Percentiles rank a stretch among this genome's conserved stretches.
Conservation (phyloP, 2,113 vertebrate species). For the Lasiurus cinereus region DNA sequence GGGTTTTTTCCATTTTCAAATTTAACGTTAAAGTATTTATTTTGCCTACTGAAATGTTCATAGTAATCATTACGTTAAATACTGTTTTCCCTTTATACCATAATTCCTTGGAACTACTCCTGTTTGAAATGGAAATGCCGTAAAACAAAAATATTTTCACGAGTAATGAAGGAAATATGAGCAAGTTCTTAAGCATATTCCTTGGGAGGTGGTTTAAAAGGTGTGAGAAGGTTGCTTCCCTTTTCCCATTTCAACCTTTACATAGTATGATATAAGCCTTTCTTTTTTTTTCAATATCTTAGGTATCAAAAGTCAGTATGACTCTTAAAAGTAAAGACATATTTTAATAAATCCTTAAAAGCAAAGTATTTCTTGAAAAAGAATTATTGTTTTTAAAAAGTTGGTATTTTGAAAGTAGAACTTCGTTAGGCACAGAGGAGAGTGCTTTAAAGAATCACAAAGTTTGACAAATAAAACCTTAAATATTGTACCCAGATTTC, state of each 20-base stretch:
- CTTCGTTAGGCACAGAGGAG: constrained; percentile 23
- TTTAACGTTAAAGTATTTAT: constrained; percentile 52
- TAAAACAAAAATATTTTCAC: constrained; percentile 73
- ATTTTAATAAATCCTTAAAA: constrained; percentile 33
- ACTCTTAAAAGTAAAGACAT: constrained; percentile 34
- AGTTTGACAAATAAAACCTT: not conserved
- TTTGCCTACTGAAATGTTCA: constrained; percentile 50
- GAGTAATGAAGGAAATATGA: constrained; percentile 62
- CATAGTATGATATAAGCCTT: not conserved
- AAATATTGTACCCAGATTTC: not conserved
- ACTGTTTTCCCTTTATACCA: not conserved
- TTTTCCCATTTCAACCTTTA: not conserved
- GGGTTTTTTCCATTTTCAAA: constrained; percentile 47
- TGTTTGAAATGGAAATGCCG: constrained; percentile 66
- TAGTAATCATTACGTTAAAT: constrained; percentile 55
- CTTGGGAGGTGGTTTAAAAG: constrained; percentile 39
- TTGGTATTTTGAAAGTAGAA: constrained; percentile 31
- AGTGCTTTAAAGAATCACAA: constrained; percentile 51
- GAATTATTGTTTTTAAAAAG: constrained; percentile 20
- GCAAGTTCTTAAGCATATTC: constrained; percentile 27
- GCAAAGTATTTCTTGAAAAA: constrained; percentile 18
- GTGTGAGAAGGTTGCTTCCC: constrained; percentile 1
- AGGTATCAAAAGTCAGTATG: constrained; percentile 32
- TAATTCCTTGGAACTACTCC: constrained; percentile 22
- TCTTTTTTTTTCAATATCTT: not conserved